Evolutionary conservation across 2,797 vertebrate genomes (phyloP).

Genomic region (Atherinosoma microstoma): DNA sequence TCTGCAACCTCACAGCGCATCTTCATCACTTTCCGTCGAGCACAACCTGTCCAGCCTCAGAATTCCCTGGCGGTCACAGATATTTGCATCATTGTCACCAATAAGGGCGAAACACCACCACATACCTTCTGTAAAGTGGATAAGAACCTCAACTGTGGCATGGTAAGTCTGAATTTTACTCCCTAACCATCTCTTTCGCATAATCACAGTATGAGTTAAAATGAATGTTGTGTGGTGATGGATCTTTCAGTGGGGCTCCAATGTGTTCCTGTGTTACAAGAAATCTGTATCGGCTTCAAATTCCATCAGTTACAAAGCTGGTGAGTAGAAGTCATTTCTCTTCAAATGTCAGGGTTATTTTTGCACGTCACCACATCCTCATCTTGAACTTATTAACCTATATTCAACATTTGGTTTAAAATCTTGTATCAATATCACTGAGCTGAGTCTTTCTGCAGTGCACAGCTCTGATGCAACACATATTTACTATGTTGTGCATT

Average conservation of each 20-base stretch:
- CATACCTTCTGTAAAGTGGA: constrained; percentile 99
- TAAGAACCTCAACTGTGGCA: constrained; percentile 97
- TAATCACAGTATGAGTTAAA: background rate
- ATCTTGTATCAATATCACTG: too few species aligned
- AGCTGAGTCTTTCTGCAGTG: background rate
- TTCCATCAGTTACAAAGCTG: constrained; percentile 95
- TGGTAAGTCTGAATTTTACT: constrained; percentile 83
- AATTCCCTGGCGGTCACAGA: constrained; percentile 97
- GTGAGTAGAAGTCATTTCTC: constrained; percentile 81
- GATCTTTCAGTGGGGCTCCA: constrained; percentile 95
- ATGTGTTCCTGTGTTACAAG: constrained; percentile 97
- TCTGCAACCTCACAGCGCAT: constrained; percentile 93
- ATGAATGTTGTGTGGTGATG: background rate
- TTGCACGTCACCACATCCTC: background rate
- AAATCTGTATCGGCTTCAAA: constrained; percentile 97
- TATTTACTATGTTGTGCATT: background rate
- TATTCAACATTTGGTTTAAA: too few species aligned
- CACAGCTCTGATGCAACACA: background rate
- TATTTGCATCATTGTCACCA: constrained; percentile 95
- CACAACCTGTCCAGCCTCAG: constrained; percentile 87
- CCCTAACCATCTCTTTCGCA: rapidly evolving
- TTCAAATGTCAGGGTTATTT: background rate
- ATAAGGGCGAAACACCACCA: constrained; percentile 95
- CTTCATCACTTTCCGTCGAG: constrained; percentile 93
- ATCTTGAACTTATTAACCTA: background rate